Evolutionary conservation across 2,888 invertebrate genomes (phyloP).

Genomic region (Chloroclysta siterata): DNA sequence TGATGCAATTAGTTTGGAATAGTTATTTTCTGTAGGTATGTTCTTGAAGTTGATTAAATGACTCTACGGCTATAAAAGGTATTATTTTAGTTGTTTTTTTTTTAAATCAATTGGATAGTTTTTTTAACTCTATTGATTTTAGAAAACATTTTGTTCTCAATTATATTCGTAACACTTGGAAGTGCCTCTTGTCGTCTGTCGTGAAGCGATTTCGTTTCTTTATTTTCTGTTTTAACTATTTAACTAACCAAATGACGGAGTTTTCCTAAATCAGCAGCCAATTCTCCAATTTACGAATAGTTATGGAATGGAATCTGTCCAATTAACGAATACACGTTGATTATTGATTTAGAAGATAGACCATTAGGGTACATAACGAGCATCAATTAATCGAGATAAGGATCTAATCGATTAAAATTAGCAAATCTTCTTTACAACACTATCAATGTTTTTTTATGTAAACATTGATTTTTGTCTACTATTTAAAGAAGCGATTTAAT

Average conservation of each 20-base stretch:
- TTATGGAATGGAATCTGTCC: slow-evolving; percentile 24
- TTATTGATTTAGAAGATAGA: slow-evolving; percentile 24
- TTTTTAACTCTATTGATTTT: too few relatives aligned
- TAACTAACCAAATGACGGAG: too few relatives aligned
- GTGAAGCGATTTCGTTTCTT: too few relatives aligned
- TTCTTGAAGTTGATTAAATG: not conserved
- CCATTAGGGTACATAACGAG: slow-evolving; percentile 29
- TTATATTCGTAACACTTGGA: too few relatives aligned
- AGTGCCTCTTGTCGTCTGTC: too few relatives aligned
- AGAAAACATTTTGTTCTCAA: too few relatives aligned
- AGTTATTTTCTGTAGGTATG: slow-evolving; percentile 1
- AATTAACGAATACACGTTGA: slow-evolving; percentile 23
- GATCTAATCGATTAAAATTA: slow-evolving; percentile 24
- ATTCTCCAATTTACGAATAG: slow-evolving; percentile 9
- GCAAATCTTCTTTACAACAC: slow-evolving; percentile 17
- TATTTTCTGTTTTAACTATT: too few relatives aligned
- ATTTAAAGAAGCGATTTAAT: slow-evolving; percentile 11
- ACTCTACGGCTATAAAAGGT: not conserved
- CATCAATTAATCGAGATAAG: slow-evolving; percentile 25
- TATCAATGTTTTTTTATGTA: slow-evolving; percentile 9
- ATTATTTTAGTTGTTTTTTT: not conserved
- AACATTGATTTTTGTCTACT: slow-evolving; percentile 21
- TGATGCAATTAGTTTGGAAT: slow-evolving; percentile 30
- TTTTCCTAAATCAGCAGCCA: too few relatives aligned
- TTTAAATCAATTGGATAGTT: too few relatives aligned